Evolutionary conservation across 2,888 invertebrate genomes (phyloP), one percentile per base, ranked within the genome.

Genomic region (Parasteatoda lunata): DNA sequence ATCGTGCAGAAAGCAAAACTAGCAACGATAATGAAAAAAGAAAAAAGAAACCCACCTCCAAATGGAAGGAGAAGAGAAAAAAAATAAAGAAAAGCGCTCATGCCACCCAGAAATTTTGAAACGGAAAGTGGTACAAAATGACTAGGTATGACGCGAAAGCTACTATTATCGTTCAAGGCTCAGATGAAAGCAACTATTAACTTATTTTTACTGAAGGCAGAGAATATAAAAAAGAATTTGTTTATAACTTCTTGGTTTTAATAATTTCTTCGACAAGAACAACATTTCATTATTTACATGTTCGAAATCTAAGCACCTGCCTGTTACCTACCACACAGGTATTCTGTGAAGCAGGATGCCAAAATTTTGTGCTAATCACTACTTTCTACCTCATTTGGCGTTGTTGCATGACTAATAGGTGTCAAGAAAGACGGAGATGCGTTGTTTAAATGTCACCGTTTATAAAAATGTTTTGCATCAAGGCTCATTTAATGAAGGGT

Each of bases 101-200:
- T 30, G 76, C 85, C 80, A 80, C 85, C 78, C 80, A 77, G 80
- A 76, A 76, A 71, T 72, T 71, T 59, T 70, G 51, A 64, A 76
- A 65, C 80, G 80, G 76, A 85, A 80, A 76, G 65, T 77, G 48
- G 71, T 70, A 64, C 45, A 70, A 85, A 85, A 85, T 85, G 80
- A 85, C 80, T 80, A 71, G 70, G 79, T 65, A 71, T 66, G 79
- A 7, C n/a, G n/a, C 47, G 71, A 71, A 76, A 71, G 70, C 76
- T 77, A 48, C 80, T 70, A 85, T 85, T 85, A 85, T 76, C 76
- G 71, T 49, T 75, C 71, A 51, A 76, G 76, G 76, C 71, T 79
- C 69, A 13, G 13, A 51, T 73, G 59, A 48, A 59, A 52, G 66
- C 52, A 59, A 71, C 73, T 80, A 85, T 85, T 85, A 85, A 59